A percentile compares a stretch with the other conserved stretches of the same genome.
Conservation (phyloP, 2,113 vertebrate species). For the Eonycteris spelaea region DNA sequence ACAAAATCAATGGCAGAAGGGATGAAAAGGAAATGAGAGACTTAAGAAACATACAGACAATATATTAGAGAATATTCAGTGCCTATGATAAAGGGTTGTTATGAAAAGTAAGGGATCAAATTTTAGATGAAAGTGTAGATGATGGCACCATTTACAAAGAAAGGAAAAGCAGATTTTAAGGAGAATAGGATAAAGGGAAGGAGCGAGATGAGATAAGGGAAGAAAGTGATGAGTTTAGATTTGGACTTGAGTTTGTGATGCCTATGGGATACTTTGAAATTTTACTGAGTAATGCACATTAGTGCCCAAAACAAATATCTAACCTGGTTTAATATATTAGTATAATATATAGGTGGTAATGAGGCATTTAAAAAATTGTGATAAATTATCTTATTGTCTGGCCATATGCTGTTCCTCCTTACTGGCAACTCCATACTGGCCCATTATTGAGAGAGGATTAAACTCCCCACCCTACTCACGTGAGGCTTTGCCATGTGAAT, state of each 20-base stretch:
- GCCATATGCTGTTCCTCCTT: not conserved
- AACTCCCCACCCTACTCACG: not conserved
- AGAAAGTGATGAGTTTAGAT: not conserved
- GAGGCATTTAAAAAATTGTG: not conserved
- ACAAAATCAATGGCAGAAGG: not conserved
- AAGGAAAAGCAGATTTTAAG: not conserved
- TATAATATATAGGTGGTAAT: not conserved
- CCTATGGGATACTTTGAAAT: not conserved
- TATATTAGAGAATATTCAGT: not conserved
- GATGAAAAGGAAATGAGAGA: not conserved
- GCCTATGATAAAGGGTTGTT: not conserved
- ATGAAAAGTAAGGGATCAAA: not conserved
- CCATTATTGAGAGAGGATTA: not conserved
- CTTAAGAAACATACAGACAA: not conserved
- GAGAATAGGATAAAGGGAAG: not conserved
- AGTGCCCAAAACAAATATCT: not conserved
- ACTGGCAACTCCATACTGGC: not conserved
- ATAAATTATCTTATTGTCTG: not conserved
- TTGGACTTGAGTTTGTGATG: not conserved
- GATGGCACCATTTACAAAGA: not conserved
- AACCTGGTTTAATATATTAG: not conserved
- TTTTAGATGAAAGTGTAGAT: not conserved
- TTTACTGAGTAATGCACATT: not conserved
- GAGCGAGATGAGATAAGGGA: not conserved
- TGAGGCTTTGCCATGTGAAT: not conserved